Base-by-base conservation (phyloP, 2,797 vertebrate species). In the Thamnophis elegans region DNA sequence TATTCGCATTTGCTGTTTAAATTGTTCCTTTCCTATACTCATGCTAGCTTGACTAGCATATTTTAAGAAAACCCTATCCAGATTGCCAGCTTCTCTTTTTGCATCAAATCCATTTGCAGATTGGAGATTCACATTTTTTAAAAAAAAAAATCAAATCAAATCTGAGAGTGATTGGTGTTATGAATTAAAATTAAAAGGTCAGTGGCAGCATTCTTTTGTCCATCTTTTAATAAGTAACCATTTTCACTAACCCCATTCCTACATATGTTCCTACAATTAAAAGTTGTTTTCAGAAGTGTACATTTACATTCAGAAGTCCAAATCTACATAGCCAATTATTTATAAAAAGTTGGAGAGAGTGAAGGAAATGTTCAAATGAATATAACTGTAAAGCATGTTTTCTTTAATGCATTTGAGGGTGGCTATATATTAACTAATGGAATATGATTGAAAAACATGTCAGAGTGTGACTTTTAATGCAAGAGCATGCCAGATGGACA, bases 341-440 rank as follows among this genome's bases (percentile, higher is more conserved):
- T 90, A 25, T 51, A 8, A 53, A 85, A 86, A 26, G 47, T 36
- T 62, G 26, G 22, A 58, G 28, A 36, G 28, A 90, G 85, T 1
- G 51, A n/a, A 90, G 65, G 56, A 86, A 92, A 90, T 92, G 53
- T 58, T 90, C 18, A 62, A 90, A 92, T 86, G 9, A 36, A 73
- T 87, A 47, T 18, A 59, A 26, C 42, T 78, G 89, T 53, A 25
- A 16, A 89, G 6, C 55, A 18, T 59, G 59, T 58, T 62, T 88
- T 58, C 62, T 62, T 47, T 65, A 65, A 68, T 62, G 11, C 56
- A 54, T 86, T 25, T 82, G 60, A 5, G 78, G 16, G n/a, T 3
- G 12, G 42, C 53, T 78, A 86, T 89, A 60, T 62, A 85, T 68
- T 89, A 47, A 25, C 42, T 82, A 88, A 85, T 51, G 59, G 82